Percentiles rank a stretch among this genome's conserved stretches.
Evolutionary conservation across 2,113 vertebrate species (phyloP).

Genomic region (Dipodomys spectabilis): DNA sequence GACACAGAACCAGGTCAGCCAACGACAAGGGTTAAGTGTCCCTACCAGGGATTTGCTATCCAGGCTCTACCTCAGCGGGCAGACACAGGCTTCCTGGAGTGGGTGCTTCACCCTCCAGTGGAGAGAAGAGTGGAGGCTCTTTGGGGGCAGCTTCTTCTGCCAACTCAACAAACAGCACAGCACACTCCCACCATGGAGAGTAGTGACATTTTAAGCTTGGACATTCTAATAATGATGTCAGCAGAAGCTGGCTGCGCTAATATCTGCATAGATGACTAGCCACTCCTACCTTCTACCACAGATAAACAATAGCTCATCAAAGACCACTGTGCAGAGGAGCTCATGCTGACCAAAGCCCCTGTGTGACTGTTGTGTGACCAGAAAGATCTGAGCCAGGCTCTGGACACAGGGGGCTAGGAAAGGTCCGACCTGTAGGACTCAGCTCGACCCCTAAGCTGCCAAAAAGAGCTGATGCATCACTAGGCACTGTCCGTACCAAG

Average conservation of each 20-base stretch:
- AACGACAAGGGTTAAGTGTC: neutral
- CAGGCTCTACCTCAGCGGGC: neutral
- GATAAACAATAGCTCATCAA: neutral
- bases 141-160: neutral
- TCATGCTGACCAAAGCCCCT: rapidly evolving
- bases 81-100: neutral
- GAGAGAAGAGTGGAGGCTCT: neutral
- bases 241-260: neutral
- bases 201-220: rapidly evolving
- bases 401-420: neutral
- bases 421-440: rapidly evolving
- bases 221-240: neutral
- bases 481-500: neutral
- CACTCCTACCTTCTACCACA: neutral
- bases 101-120: rapidly evolving
- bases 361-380: neutral
- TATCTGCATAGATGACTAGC: rapidly evolving
- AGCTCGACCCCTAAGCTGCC: too few relatives aligned
- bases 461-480: neutral
- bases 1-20: conserved; percentile 58
- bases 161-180: neutral
- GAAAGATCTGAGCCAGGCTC: neutral
- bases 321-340: too few relatives aligned
- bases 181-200: too few relatives aligned
- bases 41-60: neutral